Base-by-base conservation (phyloP, 1,140 invertebrate species). In the Penaeus japonicus region DNA sequence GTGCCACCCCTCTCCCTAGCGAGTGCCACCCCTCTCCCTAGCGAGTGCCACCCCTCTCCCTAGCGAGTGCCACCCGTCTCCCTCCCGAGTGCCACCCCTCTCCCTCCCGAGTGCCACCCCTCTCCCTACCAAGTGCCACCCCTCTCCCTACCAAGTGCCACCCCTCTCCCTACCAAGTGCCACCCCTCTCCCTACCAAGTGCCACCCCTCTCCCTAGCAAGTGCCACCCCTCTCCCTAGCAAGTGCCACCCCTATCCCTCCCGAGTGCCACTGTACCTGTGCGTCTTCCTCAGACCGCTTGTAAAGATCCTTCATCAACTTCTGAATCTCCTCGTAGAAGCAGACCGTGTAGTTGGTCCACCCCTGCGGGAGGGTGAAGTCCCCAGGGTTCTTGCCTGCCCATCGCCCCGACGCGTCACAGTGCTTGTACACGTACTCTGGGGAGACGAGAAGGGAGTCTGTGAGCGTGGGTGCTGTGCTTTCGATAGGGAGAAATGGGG, bases 261-360 rank as follows among this genome's bases (percentile, higher is more conserved):
- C 39, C 39, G 2, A 47, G 39, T 47, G 39, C 39, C 39, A 47
- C 39, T 47, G 12, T 35, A 87, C 85, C 85, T 87, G 91, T 22
- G 93, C 93, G 20, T 92, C 92, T 27, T 92, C 92, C 18, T 93
- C 93, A 27, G 92, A 93, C 22, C 94, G 93, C 7, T 93, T 92
- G 86, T 94, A 94, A 55, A 96, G 94, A 90, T 95, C 95, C 27
- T 94, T 92, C 39, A 96, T 92, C 2, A 96, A 91, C 2, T 94
- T 92, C n/a, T 94, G 93, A 55, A 96, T 94, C 91, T 97, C 95
- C 2, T 94, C 94, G 2, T 95, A 95, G 91, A 96, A 96, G 91
- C 97, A 98, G 0, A 95, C 94, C 0, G 95, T 96, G 91, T 97
- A 98, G 92, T 98, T 97, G 12, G 97, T 97, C 95, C 96, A 98